Evolutionary conservation across 2,113 vertebrate genomes (phyloP).

Genomic region (Tyrannus savana): DNA sequence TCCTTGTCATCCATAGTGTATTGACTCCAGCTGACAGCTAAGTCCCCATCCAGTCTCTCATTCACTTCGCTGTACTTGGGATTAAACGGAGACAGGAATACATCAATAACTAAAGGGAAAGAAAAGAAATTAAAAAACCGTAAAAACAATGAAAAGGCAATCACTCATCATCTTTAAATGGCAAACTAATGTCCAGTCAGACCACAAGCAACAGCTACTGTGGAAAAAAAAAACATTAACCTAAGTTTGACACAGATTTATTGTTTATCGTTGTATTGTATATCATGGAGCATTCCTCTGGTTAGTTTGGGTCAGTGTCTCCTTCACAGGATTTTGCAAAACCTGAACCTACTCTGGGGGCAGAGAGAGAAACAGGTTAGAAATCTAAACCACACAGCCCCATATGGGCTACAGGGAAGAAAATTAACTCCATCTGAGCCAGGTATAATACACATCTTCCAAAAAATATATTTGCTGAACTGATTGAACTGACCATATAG

Average conservation of each 20-base stretch:
- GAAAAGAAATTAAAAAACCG: accelerated
- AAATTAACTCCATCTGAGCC: not conserved
- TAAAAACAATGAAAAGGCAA: not conserved
- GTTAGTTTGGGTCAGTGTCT: not conserved
- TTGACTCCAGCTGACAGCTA: not conserved
- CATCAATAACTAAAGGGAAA: not conserved
- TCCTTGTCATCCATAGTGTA: not conserved
- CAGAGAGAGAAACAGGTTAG: not conserved
- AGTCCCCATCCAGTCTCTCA: not conserved
- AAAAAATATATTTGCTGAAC: not conserved
- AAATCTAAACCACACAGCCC: not conserved
- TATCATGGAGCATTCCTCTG: not conserved
- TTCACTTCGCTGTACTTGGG: not conserved
- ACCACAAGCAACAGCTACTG: not conserved
- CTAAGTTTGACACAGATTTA: not conserved
- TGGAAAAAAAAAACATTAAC: not conserved
- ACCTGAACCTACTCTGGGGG: too few species aligned
- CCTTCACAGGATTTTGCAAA: not conserved
- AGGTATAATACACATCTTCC: not conserved
- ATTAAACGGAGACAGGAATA: not conserved
- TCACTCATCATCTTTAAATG: not conserved
- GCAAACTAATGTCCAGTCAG: not conserved
- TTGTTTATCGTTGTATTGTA: not conserved
- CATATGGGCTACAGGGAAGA: not conserved
- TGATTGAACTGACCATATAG: not conserved